These are phyloP conservation scores for Cephonodes hylas DNA, from an alignment of 2,888 invertebrate species.

Conservation along the genomic window DNA sequence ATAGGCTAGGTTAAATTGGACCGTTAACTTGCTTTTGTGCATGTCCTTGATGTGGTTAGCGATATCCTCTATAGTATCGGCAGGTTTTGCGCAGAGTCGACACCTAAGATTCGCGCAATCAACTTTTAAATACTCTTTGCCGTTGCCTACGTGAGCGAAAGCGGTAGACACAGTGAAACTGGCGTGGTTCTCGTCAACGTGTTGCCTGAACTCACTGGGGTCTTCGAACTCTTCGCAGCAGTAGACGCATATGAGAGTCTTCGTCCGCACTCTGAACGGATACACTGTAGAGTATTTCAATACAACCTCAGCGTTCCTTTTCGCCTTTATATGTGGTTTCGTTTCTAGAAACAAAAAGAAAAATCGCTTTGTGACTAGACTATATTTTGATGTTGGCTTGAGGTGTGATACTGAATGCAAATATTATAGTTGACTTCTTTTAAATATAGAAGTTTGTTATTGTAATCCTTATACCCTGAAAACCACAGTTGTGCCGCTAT, in stretches of 20 bases:
- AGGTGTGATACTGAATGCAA: not conserved
- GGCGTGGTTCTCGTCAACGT: conserved; percentile 52
- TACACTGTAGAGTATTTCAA: conserved; percentile 65
- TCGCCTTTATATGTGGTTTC: conserved; percentile 52
- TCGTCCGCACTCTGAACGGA: conserved; percentile 65
- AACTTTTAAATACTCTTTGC: conserved; percentile 61
- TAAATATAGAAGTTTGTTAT: not conserved
- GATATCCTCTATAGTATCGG: conserved; percentile 44
- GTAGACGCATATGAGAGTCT: conserved; percentile 63
- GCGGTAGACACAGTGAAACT: conserved; percentile 57
- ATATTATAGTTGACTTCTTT: not conserved
- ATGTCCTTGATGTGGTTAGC: conserved; percentile 50
- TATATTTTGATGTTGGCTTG: not conserved
- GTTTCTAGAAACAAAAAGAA: conserved; percentile 69
- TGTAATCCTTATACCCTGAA: too few relatives aligned
- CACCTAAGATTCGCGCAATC: conserved; percentile 60
- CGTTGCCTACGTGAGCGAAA: conserved; percentile 53
- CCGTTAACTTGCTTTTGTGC: conserved; percentile 38
- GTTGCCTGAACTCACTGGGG: conserved; percentile 53
- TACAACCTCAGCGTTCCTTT: conserved; percentile 65
- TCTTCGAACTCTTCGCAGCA: conserved; percentile 62
- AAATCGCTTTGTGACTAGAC: conserved; percentile 29
- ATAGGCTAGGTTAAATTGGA: conserved; percentile 43
- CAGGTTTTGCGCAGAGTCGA: conserved; percentile 47
- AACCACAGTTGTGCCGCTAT: too few relatives aligned